Evolutionary conservation across 2,888 invertebrate species (phyloP), one percentile per base, ranked within the genome.

Genomic region (Philereme transversata): DNA sequence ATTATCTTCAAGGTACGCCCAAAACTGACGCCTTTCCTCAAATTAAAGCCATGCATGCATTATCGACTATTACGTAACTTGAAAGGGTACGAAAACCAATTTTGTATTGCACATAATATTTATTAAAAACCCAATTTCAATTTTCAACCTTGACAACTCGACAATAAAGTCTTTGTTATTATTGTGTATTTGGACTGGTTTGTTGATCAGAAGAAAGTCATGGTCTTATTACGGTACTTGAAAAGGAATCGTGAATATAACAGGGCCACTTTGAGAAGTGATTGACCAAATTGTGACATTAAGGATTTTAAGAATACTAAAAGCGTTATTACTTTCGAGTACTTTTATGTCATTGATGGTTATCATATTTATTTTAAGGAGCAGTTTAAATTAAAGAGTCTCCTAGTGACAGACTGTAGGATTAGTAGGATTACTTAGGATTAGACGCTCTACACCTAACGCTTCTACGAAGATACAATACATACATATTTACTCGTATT

Each of bases 1-100:
- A 74, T 70, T 68, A 62, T 60, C 10, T 65, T 52, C 36, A 53
- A 68, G 64, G 56, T 60, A 70, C 67, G 64, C 70, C 64, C 56
- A 53, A 49, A 40, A 11, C 53, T 60, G 41, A 60, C 51, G 60
- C 52, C 11, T 62, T 70, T 67, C 44, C 52, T 52, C 53, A 55
- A 55, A 62, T 60, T 62, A 57, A 60, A 60, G 46, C 41, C 52
- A 60, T 51, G 57, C 61, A 52, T 56, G 33, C 22, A 46, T 49
- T 60, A 56, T 52, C 51, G 40, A 10, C 38, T 44, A 62, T 69
- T 64, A 45, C 60, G 44, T 47, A 65, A 68, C 54, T 4, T 51
- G 62, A 65, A 63, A 65, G 61, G 65, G 64, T 65, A 65, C 22
- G 50, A 57, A 60, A 62, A 43, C 51, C 50, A 62, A 62, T 64